Conservation (phyloP, 1,140 invertebrate species). For the Cotesia chilonis region DNA sequence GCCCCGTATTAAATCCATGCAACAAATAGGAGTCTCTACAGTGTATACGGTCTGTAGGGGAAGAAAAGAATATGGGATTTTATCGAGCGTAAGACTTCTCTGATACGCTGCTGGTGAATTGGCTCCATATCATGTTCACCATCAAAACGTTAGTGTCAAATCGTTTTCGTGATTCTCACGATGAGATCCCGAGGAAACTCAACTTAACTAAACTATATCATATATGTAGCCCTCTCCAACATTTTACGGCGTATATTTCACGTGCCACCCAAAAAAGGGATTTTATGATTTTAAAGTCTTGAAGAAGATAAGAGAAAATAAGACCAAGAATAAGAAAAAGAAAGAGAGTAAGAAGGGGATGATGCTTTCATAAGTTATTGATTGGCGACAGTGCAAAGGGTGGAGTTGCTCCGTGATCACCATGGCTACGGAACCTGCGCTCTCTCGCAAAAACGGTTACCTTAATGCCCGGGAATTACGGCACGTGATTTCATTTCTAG, state of each 20-base stretch:
- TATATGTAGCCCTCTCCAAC: background rate
- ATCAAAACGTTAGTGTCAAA: constrained; percentile 36
- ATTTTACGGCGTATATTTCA: background rate
- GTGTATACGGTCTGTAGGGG: background rate
- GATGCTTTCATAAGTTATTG: constrained; percentile 65
- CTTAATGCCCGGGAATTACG: constrained; percentile 65
- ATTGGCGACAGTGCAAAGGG: constrained; percentile 58
- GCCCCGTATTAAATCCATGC: background rate
- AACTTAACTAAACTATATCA: too few relatives aligned
- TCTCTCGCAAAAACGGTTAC: constrained; percentile 60
- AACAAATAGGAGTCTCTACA: background rate
- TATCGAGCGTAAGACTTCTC: constrained; percentile 20
- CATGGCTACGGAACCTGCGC: constrained; percentile 63
- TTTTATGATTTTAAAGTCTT: background rate
- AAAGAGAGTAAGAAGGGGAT: constrained; percentile 35
- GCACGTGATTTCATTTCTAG: constrained; percentile 57
- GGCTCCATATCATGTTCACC: constrained; percentile 11
- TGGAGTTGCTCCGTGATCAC: constrained; percentile 53
- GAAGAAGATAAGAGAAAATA: constrained; percentile 20
- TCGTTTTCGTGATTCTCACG: background rate
- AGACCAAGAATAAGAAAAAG: background rate
- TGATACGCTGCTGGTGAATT: constrained; percentile 35
- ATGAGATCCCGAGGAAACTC: background rate
- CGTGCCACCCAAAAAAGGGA: background rate
- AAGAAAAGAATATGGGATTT: constrained; percentile 9